A percentile compares a stretch with the other conserved stretches of the same genome.
Conservation (phyloP, 2,113 vertebrate species). For the Eublepharis macularius region DNA sequence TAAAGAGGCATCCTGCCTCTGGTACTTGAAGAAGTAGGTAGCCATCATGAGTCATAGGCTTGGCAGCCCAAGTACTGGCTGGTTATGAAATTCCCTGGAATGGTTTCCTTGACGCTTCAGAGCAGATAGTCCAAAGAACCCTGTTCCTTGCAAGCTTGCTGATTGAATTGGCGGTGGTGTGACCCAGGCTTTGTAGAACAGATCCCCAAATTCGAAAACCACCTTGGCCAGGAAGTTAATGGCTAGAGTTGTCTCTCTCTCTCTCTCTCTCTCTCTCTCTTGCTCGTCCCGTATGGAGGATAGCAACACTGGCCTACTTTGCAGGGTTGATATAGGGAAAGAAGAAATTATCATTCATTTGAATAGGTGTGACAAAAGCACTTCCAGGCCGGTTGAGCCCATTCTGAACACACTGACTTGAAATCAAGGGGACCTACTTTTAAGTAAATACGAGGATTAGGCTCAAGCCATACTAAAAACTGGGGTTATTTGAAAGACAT, state of each 20-base stretch:
- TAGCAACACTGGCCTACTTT: neutral
- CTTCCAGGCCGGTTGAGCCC: neutral
- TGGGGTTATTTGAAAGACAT: slow-evolving; percentile 6
- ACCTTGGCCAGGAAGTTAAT: neutral
- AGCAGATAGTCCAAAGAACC: no score
- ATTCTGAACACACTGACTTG: neutral
- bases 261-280: no score
- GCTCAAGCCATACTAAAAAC: neutral
- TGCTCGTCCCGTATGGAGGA: neutral
- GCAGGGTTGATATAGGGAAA: neutral
- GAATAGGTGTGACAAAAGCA: no score
- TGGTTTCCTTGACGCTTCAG: no score
- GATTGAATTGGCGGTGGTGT: no score
- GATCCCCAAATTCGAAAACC: neutral
- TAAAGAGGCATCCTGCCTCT: no score
- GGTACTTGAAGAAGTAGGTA: no score
- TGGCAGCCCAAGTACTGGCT: no score
- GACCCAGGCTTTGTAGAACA: neutral
- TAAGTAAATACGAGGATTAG: neutral
- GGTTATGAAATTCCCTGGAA: no score
- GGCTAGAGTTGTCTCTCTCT: neutral
- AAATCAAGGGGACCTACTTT: neutral
- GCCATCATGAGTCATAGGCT: no score
- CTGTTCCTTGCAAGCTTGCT: no score
- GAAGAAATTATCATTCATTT: neutral